These are phyloP conservation scores for Agrenia bidenticulata DNA, from an alignment of 2,888 invertebrate species.

Conservation along the genomic window DNA sequence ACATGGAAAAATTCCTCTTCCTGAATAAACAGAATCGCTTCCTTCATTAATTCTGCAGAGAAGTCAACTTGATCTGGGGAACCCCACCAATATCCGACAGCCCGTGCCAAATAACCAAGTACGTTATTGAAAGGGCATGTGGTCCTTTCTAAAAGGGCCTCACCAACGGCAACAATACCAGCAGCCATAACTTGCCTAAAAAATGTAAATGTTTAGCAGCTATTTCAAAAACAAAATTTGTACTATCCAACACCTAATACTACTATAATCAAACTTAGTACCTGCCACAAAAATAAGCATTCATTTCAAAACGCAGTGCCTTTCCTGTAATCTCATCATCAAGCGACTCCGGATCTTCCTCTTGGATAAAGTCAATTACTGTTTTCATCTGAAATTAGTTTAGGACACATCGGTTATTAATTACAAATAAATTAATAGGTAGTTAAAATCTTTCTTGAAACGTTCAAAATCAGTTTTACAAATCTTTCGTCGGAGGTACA, in stretches of 20 bases:
- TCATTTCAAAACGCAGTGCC: conserved; percentile 27
- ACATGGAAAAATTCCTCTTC: too few relatives aligned
- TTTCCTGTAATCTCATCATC: conserved; percentile 18
- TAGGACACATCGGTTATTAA: not conserved
- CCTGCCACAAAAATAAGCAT: conserved; percentile 34
- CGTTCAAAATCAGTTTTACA: conserved; percentile 4
- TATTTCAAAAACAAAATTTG: too few relatives aligned
- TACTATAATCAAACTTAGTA: too few relatives aligned
- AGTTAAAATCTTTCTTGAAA: too few relatives aligned
- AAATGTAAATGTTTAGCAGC: too few relatives aligned
- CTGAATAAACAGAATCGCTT: conserved; percentile 15
- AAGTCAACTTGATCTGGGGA: conserved; percentile 13
- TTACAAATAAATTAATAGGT: not conserved
- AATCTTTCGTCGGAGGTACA: conserved; percentile 5
- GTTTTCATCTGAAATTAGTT: conserved; percentile 20
- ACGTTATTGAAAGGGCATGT: conserved; percentile 23
- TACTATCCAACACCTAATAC: too few relatives aligned
- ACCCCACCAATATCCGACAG: conserved; percentile 26
- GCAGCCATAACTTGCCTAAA: conserved; percentile 25
- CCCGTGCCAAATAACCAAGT: conserved; percentile 23
- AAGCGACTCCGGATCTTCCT: conserved; percentile 22
- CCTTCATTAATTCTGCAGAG: conserved; percentile 1
- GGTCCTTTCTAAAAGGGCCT: conserved; percentile 15
- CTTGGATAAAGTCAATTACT: conserved; percentile 27
- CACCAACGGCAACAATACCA: conserved; percentile 23